Percentiles rank a stretch among this genome's conserved stretches.
phyloP scores from a whole-genome alignment of 2,888 invertebrate species.

The Papilio demoleus region DNA sequence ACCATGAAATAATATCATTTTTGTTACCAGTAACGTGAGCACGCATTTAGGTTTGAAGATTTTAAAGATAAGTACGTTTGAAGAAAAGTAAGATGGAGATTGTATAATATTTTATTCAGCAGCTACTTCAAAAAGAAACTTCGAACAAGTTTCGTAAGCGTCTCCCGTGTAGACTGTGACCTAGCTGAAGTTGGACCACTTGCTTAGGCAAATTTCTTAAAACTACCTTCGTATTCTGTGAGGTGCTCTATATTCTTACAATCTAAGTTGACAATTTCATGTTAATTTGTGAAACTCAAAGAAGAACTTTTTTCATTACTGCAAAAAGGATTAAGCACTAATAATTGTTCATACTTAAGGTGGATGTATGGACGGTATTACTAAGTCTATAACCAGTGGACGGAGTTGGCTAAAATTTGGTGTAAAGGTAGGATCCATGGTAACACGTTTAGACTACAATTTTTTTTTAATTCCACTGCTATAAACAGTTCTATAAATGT shows the following conservation, averaged over 20 bases:
- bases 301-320: not conserved
- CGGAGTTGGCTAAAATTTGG: too few relatives aligned
- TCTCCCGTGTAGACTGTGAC: slow-evolving; percentile 9
- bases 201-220: slow-evolving; percentile 22
- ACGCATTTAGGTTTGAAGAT: not conserved
- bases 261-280: slow-evolving; percentile 14
- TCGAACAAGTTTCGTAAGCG: not conserved
- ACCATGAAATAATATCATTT: too few relatives aligned
- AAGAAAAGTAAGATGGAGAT: slow-evolving; percentile 4
- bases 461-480: too few relatives aligned
- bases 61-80: slow-evolving; percentile 3
- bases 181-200: slow-evolving; percentile 17
- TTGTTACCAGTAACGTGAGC: not conserved
- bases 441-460: too few relatives aligned
- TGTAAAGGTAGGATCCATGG: too few relatives aligned
- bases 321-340: too few relatives aligned
- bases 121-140: slow-evolving; percentile 18
- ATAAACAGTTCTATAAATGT: too few relatives aligned
- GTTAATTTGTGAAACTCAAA: not conserved
- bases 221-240: not conserved
- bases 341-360: too few relatives aligned
- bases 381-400: too few relatives aligned
- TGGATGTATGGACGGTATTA: too few relatives aligned
- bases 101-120: slow-evolving; percentile 21
- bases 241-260: slow-evolving; percentile 19